phyloP scores from a whole-genome alignment of 2,113 vertebrate genomes.

The Tautogolabrus adspersus region DNA sequence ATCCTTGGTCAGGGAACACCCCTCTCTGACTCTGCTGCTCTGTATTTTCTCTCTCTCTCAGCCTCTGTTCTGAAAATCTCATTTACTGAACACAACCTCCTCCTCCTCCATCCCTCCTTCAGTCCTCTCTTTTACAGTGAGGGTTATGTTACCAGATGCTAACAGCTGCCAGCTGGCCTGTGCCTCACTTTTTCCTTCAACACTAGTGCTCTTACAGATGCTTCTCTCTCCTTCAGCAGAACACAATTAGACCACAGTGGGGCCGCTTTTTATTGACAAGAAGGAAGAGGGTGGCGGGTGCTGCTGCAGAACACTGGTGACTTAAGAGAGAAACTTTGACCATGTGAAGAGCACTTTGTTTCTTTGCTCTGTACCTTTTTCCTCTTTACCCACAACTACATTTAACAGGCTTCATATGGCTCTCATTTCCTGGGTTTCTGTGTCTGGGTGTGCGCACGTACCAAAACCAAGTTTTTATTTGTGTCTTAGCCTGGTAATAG shows the following conservation, averaged over 20 bases:
- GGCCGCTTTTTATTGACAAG: constrained; percentile 25
- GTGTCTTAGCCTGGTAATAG: neutral
- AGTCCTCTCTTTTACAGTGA: constrained; percentile 21
- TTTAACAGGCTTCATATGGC: constrained; percentile 4
- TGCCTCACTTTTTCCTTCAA: constrained; percentile 32
- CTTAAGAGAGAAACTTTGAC: constrained; percentile 51
- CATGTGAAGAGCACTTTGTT: neutral
- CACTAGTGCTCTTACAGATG: constrained; percentile 12
- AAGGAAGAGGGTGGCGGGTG: constrained; percentile 15
- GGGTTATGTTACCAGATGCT: constrained; percentile 63
- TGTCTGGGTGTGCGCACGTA: neutral
- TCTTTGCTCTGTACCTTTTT: neutral
- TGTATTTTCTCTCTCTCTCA: constrained; percentile 3
- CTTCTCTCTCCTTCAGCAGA: constrained; percentile 35
- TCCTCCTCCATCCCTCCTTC: neutral
- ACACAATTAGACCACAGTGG: constrained; percentile 29
- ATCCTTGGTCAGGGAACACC: constrained; percentile 40
- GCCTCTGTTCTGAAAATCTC: constrained; percentile 35
- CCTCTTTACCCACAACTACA: constrained; percentile 6
- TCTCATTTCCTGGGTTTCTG: constrained; percentile 14
- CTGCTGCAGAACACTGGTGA: neutral
- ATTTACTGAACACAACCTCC: constrained; percentile 48
- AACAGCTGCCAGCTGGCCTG: constrained; percentile 56
- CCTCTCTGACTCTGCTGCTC: neutral
- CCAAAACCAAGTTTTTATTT: neutral